Evolutionary conservation across 2,113 vertebrate species (phyloP).

Genomic region (Numida meleagris): DNA sequence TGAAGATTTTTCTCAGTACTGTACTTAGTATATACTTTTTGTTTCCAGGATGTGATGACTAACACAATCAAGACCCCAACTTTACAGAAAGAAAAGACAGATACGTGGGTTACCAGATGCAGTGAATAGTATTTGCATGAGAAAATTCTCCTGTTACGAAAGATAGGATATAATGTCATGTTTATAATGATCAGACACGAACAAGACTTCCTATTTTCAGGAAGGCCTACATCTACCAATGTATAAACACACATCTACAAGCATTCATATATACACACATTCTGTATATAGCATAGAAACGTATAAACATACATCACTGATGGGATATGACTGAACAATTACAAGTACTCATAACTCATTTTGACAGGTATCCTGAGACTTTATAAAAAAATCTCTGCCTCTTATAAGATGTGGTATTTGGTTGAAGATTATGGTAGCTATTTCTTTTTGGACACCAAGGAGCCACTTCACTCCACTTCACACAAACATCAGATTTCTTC

Average conservation of each 20-base stretch:
- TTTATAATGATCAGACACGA: not conserved
- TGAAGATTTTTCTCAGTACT: not conserved
- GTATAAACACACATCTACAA: not conserved
- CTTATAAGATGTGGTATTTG: not conserved
- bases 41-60: not conserved
- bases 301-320: not conserved
- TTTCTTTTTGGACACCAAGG: not conserved
- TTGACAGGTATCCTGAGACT: not conserved
- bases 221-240: not conserved
- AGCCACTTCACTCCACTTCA: not conserved
- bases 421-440: not conserved
- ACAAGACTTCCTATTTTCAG: not conserved
- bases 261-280: not conserved
- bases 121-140: not conserved
- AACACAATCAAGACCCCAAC: not conserved
- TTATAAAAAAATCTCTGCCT: not conserved
- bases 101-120: not conserved
- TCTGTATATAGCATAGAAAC: not conserved
- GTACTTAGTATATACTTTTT: not conserved
- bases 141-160: not conserved
- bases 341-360: not conserved
- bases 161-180: not conserved
- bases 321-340: not conserved
- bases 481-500: not conserved
- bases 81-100: not conserved